Evolutionary conservation across 2,888 invertebrate species (phyloP).

Genomic region (Metallyticus violacea): DNA sequence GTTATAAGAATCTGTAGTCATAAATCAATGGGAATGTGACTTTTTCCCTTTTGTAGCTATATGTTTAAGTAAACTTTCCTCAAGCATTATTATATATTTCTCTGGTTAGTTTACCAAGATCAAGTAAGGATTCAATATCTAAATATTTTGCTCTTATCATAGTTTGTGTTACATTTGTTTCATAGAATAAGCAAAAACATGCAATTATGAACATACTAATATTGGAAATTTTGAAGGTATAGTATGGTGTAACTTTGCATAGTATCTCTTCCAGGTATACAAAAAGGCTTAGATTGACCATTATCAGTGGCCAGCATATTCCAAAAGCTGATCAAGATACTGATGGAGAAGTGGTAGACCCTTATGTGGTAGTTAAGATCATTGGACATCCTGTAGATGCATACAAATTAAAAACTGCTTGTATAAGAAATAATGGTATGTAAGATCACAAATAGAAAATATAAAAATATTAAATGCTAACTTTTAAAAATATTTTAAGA

Average conservation of each 20-base stretch:
- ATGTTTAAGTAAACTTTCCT: no score
- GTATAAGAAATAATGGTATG: conserved; percentile 54
- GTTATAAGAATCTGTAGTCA: no score
- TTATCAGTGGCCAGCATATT: conserved; percentile 57
- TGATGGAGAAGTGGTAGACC: conserved; percentile 53
- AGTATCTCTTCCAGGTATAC: conserved; percentile 10
- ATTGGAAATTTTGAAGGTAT: neutral
- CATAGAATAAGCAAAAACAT: no score
- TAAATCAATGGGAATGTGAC: no score
- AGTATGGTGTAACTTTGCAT: neutral
- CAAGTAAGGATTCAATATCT: no score
- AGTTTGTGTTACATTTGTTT: no score
- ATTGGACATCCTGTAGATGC: conserved; percentile 47
- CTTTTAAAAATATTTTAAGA: no score
- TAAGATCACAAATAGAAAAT: neutral
- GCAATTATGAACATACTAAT: neutral
- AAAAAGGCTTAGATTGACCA: conserved; percentile 40
- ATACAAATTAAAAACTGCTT: conserved; percentile 47
- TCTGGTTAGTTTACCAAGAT: no score
- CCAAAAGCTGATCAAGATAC: conserved; percentile 46
- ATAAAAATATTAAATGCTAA: no score
- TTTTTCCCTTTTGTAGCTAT: no score
- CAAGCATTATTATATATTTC: no score
- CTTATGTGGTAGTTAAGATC: conserved; percentile 52
- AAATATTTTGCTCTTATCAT: no score